These are phyloP conservation scores for Ormia ochracea DNA, from an alignment of 2,888 invertebrate genomes.

Conservation along the genomic window DNA sequence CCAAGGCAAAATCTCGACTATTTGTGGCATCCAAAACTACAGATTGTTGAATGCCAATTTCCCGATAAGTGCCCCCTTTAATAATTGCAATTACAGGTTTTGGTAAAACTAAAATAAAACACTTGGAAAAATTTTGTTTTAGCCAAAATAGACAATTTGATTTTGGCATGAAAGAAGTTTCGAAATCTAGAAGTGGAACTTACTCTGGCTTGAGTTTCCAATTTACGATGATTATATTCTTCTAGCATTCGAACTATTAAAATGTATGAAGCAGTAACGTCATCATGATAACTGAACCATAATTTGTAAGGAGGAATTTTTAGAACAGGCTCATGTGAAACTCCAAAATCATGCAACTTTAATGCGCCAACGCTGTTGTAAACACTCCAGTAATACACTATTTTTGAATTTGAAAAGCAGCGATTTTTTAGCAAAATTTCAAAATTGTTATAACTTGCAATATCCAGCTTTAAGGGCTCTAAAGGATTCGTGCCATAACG, in stretches of 20 bases:
- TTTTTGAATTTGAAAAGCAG: constrained; percentile 52
- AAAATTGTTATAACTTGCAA: constrained; percentile 64
- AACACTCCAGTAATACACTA: constrained; percentile 61
- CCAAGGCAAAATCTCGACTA: constrained; percentile 64
- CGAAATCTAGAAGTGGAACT: background rate
- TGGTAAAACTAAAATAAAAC: constrained; percentile 64
- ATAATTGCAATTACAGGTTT: constrained; percentile 62
- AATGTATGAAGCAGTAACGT: constrained; percentile 62
- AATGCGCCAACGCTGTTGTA: constrained; percentile 60
- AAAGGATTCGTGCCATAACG: constrained; percentile 62
- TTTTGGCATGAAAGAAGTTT: too few relatives aligned
- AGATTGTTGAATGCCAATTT: constrained; percentile 45
- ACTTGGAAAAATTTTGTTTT: constrained; percentile 47
- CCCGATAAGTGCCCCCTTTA: constrained; percentile 58
- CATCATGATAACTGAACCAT: constrained; percentile 64
- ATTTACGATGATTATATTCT: background rate
- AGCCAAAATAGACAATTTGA: too few relatives aligned
- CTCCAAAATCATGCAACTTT: constrained; percentile 61
- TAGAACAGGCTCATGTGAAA: constrained; percentile 14
- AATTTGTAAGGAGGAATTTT: constrained; percentile 63
- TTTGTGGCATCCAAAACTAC: constrained; percentile 62
- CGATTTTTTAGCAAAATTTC: constrained; percentile 59
- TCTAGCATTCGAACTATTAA: constrained; percentile 49
- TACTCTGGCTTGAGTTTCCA: constrained; percentile 45
- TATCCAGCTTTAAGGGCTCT: constrained; percentile 63